Evolutionary conservation across 2,888 invertebrate genomes (phyloP).

Genomic region (Sinhomidia bicolor): DNA sequence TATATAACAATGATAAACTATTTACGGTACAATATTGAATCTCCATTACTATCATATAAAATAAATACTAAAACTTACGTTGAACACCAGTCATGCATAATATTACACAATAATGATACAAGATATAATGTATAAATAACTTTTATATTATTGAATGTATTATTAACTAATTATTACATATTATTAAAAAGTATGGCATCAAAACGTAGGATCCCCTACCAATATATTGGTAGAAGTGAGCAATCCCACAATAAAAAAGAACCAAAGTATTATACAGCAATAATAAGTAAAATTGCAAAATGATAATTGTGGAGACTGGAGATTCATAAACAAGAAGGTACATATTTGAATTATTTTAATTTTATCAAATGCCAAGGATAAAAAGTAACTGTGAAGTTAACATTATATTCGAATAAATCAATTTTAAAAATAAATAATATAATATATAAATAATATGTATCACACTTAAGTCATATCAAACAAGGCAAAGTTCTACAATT

Average conservation of each 20-base stretch:
- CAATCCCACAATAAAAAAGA: slow-evolving; percentile 65
- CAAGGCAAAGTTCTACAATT: background rate
- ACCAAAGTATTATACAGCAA: background rate
- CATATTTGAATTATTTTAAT: background rate
- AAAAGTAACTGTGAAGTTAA: background rate
- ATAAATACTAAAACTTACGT: slow-evolving; percentile 57
- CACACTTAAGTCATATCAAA: slow-evolving; percentile 19
- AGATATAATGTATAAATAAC: background rate
- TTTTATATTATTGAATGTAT: slow-evolving; percentile 22
- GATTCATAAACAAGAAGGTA: slow-evolving; percentile 43
- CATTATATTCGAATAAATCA: background rate
- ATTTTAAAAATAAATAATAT: background rate
- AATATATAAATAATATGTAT: background rate
- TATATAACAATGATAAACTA: slow-evolving; percentile 35
- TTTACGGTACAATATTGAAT: slow-evolving; percentile 50
- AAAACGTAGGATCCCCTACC: slow-evolving; percentile 67
- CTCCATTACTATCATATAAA: slow-evolving; percentile 55
- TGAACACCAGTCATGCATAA: slow-evolving; percentile 75
- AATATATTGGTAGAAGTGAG: slow-evolving; percentile 63
- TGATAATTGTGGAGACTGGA: slow-evolving; percentile 42
- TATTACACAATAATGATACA: slow-evolving; percentile 49
- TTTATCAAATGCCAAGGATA: slow-evolving; percentile 17
- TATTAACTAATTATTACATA: background rate
- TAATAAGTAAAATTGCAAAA: background rate
- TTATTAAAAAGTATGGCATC: slow-evolving; percentile 65